Conservation (phyloP, 2,888 invertebrate species). For the Fabriciana adippe region DNA sequence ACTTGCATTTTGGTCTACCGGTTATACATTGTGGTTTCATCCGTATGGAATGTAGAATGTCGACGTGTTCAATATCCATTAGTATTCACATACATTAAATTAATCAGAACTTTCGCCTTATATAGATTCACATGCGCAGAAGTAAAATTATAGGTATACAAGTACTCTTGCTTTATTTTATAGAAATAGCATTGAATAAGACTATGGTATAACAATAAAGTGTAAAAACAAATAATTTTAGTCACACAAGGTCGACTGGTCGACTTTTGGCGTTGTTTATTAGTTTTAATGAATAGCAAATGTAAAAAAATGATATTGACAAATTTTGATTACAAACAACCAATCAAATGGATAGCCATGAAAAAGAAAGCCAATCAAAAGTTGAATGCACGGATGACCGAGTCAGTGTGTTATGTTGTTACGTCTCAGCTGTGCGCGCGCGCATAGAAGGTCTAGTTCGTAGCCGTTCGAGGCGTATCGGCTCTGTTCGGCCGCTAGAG, state of each 20-base stretch:
- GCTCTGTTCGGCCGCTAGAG: conserved; percentile 59
- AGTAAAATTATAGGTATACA: background rate
- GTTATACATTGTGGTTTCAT: too few species aligned
- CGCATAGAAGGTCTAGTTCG: conserved; percentile 82
- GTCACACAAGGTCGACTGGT: background rate
- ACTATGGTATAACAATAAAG: background rate
- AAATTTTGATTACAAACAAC: conserved; percentile 40
- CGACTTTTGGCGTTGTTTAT: background rate
- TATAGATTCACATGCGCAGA: background rate
- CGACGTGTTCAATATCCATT: conserved; percentile 1
- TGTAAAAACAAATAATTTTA: background rate
- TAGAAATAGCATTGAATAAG: background rate
- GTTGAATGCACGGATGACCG: conserved; percentile 83
- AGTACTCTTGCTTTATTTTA: background rate
- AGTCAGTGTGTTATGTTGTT: conserved; percentile 82
- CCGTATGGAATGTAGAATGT: background rate
- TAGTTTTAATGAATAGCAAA: background rate
- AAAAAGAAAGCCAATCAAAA: conserved; percentile 81
- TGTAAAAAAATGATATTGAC: conserved; percentile 18
- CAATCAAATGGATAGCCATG: conserved; percentile 65
- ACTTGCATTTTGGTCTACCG: background rate
- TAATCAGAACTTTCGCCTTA: conserved; percentile 6
- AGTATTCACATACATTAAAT: background rate
- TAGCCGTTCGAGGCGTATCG: conserved; percentile 64
- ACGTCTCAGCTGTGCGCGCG: conserved; percentile 81